A percentile compares a stretch with the other conserved stretches of the same genome.
phyloP scores from a whole-genome alignment of 2,797 vertebrate species.

The Anguilla marmorata region DNA sequence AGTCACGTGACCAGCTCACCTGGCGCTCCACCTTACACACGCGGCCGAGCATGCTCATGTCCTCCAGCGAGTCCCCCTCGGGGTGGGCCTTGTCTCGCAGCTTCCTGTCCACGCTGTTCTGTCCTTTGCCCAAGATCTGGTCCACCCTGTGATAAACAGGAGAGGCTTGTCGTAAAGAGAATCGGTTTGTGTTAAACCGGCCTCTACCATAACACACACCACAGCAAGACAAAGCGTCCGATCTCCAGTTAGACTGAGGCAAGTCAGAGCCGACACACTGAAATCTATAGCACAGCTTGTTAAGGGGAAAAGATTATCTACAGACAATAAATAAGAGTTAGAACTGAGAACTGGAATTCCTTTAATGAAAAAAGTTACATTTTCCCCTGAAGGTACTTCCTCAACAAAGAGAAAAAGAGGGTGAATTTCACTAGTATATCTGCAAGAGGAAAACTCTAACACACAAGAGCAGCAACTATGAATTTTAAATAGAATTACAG shows the following conservation, averaged over 20 bases:
- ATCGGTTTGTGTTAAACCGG: background rate
- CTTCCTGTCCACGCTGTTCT: conserved; percentile 91
- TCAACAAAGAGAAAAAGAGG: background rate
- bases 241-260: background rate
- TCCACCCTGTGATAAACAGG: conserved; percentile 82
- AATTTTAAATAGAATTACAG: background rate
- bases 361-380: background rate
- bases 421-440: background rate
- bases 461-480: background rate
- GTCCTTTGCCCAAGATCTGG: conserved; percentile 96
- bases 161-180: background rate
- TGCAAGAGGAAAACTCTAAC: background rate
- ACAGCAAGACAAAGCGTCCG: background rate
- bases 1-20: conserved; percentile 66
- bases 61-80: conserved; percentile 85
- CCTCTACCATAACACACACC: background rate
- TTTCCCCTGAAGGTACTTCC: background rate
- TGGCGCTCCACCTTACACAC: conserved; percentile 98
- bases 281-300: background rate
- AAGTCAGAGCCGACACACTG: background rate
- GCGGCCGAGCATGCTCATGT: conserved; percentile 94
- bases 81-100: conserved; percentile 85
- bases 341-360: background rate
- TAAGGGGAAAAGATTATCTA: background rate
- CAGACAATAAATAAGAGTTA: background rate